These are phyloP conservation scores for Endotricha flammealis DNA, from an alignment of 2,888 invertebrate genomes.

Conservation along the genomic window DNA sequence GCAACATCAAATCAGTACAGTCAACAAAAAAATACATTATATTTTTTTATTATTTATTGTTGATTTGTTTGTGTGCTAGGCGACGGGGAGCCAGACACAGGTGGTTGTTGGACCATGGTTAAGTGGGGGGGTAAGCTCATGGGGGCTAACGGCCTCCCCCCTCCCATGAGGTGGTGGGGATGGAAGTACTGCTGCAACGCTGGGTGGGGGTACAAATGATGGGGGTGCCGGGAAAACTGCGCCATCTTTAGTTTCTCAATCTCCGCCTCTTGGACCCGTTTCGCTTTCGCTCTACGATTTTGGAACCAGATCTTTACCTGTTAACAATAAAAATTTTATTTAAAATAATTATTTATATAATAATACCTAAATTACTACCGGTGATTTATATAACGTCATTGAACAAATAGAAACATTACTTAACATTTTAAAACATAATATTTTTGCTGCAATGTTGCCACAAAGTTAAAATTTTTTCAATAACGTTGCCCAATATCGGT, in stretches of 20 bases:
- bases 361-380: not conserved
- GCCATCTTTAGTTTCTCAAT: conserved; percentile 96
- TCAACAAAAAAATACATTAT: conserved; percentile 18
- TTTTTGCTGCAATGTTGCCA: too few species aligned
- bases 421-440: too few species aligned
- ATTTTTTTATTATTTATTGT: conserved; percentile 24
- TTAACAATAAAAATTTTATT: conserved; percentile 51
- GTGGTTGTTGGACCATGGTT: conserved; percentile 68
- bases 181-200: conserved; percentile 80
- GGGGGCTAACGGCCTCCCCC: conserved; percentile 64
- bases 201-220: conserved; percentile 79
- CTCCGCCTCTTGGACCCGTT: conserved; percentile 98
- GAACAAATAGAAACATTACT: too few species aligned
- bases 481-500: too few species aligned
- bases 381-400: too few species aligned
- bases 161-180: conserved; percentile 78
- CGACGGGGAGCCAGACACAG: conserved; percentile 63
- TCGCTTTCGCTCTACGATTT: conserved; percentile 97
- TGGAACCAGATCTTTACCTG: conserved; percentile 96
- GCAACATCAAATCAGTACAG: conserved; percentile 17
- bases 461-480: too few species aligned
- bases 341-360: not conserved
- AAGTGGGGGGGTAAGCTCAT: conserved; percentile 64
- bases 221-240: conserved; percentile 80
- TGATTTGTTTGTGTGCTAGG: conserved; percentile 54